These are phyloP conservation scores for Eriocheir sinensis DNA, from an alignment of 1,140 invertebrate species.

Conservation along the genomic window DNA sequence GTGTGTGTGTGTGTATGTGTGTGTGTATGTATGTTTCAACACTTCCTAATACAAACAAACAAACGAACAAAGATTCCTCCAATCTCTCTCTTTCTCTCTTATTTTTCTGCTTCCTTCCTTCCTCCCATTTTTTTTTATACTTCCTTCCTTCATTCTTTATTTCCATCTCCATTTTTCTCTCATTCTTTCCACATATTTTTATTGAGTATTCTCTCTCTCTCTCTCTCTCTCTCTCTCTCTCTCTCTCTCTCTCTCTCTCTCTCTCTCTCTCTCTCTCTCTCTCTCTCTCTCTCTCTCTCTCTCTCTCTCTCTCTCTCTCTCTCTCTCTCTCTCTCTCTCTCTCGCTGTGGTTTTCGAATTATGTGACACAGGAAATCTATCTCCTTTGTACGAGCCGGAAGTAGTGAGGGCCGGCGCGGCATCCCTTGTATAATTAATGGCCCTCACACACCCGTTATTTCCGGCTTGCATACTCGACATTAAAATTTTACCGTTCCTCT, in stretches of 20 bases:
- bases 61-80: background rate
- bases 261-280: slow-evolving; percentile 55
- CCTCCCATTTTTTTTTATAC: background rate
- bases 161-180: background rate
- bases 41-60: background rate
- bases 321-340: slow-evolving; percentile 51
- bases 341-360: background rate
- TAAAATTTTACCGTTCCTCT: too few species aligned
- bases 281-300: slow-evolving; percentile 55
- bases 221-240: slow-evolving; percentile 46
- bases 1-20: slow-evolving; percentile 23
- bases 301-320: slow-evolving; percentile 51
- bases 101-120: background rate
- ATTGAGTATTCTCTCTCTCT: background rate
- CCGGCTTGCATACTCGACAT: too few species aligned
- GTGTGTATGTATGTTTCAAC: background rate
- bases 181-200: too few species aligned
- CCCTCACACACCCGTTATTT: background rate
- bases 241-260: slow-evolving; percentile 49
- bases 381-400: background rate
- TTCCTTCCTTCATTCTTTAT: background rate
- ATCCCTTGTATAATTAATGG: background rate
- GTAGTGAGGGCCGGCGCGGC: background rate
- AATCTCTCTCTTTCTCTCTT: slow-evolving; percentile 2
- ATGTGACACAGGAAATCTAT: background rate